Percentiles rank a stretch among this genome's conserved stretches.
Conservation (phyloP, 2,888 invertebrate species). For the Nemotelus pantherinus region DNA sequence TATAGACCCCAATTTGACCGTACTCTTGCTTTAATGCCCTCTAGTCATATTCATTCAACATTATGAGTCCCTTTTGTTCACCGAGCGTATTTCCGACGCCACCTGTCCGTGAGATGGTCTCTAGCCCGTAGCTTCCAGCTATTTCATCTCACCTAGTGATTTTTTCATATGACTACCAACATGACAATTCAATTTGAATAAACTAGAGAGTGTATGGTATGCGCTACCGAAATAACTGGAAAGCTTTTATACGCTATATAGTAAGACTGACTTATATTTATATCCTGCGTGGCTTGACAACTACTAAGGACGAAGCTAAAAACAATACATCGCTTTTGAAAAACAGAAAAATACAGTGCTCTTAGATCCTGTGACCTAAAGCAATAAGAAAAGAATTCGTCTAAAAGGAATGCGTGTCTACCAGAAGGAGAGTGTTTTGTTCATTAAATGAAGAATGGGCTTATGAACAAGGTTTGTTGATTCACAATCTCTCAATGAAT, state of each 20-base stretch:
- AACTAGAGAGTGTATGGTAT: constrained; percentile 47
- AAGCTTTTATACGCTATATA: constrained; percentile 41
- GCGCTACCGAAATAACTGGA: constrained; percentile 44
- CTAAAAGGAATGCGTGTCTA: too few relatives aligned
- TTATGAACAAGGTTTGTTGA: too few relatives aligned
- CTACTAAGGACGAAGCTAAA: too few relatives aligned
- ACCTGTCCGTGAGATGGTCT: constrained; percentile 36
- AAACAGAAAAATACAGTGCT: too few relatives aligned
- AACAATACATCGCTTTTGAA: too few relatives aligned
- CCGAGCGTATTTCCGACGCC: constrained; percentile 41
- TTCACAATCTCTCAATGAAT: too few relatives aligned
- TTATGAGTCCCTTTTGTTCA: constrained; percentile 39
- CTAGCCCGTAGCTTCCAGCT: neutral
- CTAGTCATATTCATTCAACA: constrained; percentile 42
- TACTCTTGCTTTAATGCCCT: constrained; percentile 29
- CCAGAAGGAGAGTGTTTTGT: too few relatives aligned
- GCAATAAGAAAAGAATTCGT: too few relatives aligned
- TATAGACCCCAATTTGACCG: neutral
- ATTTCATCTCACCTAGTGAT: neutral
- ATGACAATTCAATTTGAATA: constrained; percentile 52
- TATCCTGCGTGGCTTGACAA: constrained; percentile 6
- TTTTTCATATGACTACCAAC: constrained; percentile 40
- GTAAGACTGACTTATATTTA: constrained; percentile 50
- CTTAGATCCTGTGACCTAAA: too few relatives aligned
- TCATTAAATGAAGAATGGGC: too few relatives aligned